Evolutionary conservation across 2,113 vertebrate genomes (phyloP), one percentile per base, ranked within the genome.

Genomic region (Psophia crepitans): DNA sequence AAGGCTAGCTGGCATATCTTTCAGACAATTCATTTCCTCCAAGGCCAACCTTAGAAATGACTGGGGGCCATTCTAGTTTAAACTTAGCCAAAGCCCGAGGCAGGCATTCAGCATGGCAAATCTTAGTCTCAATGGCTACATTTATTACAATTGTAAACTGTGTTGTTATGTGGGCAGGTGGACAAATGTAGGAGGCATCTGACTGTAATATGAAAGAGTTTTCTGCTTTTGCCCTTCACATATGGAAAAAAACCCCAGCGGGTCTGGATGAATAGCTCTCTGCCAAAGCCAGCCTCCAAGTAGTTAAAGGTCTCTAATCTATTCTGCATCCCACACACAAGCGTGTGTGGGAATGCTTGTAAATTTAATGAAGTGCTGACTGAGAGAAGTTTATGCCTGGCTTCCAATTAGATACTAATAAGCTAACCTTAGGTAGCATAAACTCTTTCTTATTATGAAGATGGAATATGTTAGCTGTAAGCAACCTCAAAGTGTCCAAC

Each of bases 301-400:
- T 2, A 94, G 66, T 76, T 90, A 86, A 85, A 85, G 26, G 28
- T 87, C 39, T 91, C 70, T 88, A 43, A 86, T 85, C 57, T 77
- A 35, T 64, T 90, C 68, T 3, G 12, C 58, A 84, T 91, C 84
- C 78, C 91, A 53, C 80, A 87, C 26, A 53, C 21, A 74, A 41
- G 11, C 6, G 8, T 71, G 68, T 63, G 48, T 75, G 61, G 35
- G 83, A 91, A 82, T 73, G 66, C 74, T 69, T 94, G 77, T 76
- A 94, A 78, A 91, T 80, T 78, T 88, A 85, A 93, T 77, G 81
- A 93, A 94, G 49, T 73, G 78, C 78, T 80, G 54, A 85, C 70
- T 89, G 35, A 87, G 89, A 86, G 28, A 89, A 94, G 74, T 87
- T 93, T 79, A 89, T 83, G 71, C 41, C 44, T 37, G 22, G 17